Percentiles rank a stretch among this genome's conserved stretches.
Evolutionary conservation across 2,797 vertebrate species (phyloP).

Genomic region (Sylvilagus floridanus): DNA sequence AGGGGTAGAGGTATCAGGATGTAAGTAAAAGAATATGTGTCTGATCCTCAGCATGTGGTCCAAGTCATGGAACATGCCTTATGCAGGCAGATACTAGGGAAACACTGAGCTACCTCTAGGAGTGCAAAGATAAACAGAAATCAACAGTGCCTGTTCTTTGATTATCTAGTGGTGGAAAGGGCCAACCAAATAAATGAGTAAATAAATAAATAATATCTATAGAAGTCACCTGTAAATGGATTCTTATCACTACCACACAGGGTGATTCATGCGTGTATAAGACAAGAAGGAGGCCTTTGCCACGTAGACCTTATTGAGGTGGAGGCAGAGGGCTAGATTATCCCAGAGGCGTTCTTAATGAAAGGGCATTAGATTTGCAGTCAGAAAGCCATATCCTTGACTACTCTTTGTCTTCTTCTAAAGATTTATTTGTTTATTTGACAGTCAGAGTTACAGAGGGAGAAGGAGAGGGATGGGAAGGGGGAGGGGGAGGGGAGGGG

Average conservation of each 20-base stretch:
- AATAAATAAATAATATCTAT: too few species aligned
- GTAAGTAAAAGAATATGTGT: neutral
- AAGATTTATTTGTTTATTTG: too few species aligned
- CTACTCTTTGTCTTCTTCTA: too few species aligned
- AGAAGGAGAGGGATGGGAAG: too few species aligned
- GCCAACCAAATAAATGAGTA: neutral
- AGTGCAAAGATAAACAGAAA: constrained; percentile 8
- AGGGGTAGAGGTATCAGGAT: neutral
- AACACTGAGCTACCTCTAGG: neutral
- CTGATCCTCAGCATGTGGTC: neutral
- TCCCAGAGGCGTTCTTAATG: neutral
- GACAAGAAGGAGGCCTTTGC: neutral
- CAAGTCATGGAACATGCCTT: neutral
- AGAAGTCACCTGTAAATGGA: neutral
- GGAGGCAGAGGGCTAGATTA: neutral
- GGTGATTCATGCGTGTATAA: neutral
- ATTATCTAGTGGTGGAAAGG: neutral
- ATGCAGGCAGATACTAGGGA: neutral
- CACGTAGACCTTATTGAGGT: neutral
- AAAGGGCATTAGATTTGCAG: neutral
- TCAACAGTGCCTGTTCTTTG: neutral
- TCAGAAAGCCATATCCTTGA: neutral
- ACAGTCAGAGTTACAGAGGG: too few species aligned
- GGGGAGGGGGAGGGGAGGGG: too few species aligned
- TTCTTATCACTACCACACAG: neutral